Conservation (phyloP, 1,140 invertebrate species). For the Drosophila rufa region DNA sequence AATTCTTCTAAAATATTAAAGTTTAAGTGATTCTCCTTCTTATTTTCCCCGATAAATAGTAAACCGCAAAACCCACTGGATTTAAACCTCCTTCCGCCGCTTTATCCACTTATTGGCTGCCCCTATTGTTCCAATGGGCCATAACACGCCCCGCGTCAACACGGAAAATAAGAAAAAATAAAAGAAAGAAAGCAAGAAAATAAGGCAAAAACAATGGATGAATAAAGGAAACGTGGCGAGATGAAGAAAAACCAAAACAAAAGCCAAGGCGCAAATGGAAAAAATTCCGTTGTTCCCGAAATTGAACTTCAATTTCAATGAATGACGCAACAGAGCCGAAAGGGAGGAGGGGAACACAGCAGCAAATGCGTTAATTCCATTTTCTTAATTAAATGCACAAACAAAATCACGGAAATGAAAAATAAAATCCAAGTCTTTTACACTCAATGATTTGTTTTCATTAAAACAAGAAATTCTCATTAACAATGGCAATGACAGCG, state of each 20-base stretch:
- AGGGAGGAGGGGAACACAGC: neutral
- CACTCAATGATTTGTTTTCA: slow-evolving; percentile 85
- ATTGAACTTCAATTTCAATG: slow-evolving; percentile 63
- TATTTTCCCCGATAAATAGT: neutral
- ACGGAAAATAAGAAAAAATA: slow-evolving; percentile 22
- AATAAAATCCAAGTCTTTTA: slow-evolving; percentile 84
- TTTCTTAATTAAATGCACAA: slow-evolving; percentile 85
- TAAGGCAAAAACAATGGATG: slow-evolving; percentile 20
- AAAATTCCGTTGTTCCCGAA: slow-evolving; percentile 45
- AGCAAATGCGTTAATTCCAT: slow-evolving; percentile 83
- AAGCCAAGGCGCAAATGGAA: slow-evolving; percentile 30
- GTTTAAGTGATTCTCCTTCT: neutral
- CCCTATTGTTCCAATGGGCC: slow-evolving; percentile 48
- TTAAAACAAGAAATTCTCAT: slow-evolving; percentile 85
- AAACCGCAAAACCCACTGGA: slow-evolving; percentile 6
- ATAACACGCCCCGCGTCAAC: slow-evolving; percentile 57
- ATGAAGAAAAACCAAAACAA: slow-evolving; percentile 29
- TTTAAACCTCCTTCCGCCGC: neutral
- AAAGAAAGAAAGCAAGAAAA: slow-evolving; percentile 11
- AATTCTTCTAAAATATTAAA: neutral
- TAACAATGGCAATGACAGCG: slow-evolving; percentile 83
- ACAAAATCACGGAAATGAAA: slow-evolving; percentile 84
- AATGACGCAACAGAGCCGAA: slow-evolving; percentile 30
- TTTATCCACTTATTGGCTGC: slow-evolving; percentile 17
- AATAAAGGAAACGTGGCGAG: slow-evolving; percentile 29